Evolutionary conservation across 2,113 vertebrate species (phyloP), one percentile per base, ranked within the genome.

Genomic region (Oncorhynchus keta): DNA sequence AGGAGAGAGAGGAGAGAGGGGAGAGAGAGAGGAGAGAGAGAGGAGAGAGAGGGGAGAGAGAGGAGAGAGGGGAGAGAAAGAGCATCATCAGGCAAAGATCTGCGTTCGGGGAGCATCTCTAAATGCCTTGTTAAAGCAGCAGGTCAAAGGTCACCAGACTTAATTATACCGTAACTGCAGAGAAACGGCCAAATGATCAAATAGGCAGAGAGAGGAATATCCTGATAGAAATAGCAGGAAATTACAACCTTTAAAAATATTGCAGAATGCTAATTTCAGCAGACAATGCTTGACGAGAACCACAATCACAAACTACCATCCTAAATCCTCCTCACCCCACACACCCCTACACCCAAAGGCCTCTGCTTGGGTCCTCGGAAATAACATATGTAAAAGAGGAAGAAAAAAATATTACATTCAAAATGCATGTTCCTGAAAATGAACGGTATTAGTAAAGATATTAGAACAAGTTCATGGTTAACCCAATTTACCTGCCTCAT

Each of bases 161-260:
- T 97, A 96, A 97, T 97, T 97, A 97, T 94, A 94, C 94, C 93
- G 94, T 95, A 96, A 97, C 95, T 95, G 94, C 93, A 95, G 93
- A 95, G 95, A 96, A 95, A 95, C 95, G 94, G 95, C 94, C 93
- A 92, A 94, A 93, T 94, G 93, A 95, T 94, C 94, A 94, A 94
- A 95, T 95, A 48, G 74, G 94, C 39, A 95, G 95, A 66, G 68
- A 80, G 76, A 85, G 59, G 78, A 95, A 95, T 18, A 55, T 94
- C 94, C 92, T 93, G 93, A 93, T 92, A 94, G 14, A 95, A 95
- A 95, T 93, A 94, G 94, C 94, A 95, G 95, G 95, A 96, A 96
- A 97, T 96, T 95, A 95, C 94, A 95, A 55, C 94, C 95, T 95
- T 95, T 96, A 95, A 95, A 95, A 94, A 95, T 95, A 93, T 94